Base-by-base conservation (phyloP, 2,113 vertebrate genomes). In the Gambusia holbrooki region DNA sequence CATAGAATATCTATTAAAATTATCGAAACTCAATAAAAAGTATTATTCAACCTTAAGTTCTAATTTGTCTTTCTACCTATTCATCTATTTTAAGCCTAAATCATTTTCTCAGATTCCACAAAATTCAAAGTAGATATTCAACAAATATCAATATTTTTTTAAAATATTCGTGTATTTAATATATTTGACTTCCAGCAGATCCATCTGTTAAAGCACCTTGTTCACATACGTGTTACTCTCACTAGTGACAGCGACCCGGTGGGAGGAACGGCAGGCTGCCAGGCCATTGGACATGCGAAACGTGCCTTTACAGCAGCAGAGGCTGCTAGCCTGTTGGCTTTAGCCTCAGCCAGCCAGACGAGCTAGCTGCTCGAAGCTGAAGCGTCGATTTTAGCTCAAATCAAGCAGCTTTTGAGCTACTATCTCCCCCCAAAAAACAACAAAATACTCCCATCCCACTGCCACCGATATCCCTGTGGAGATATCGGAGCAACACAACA, bases 261-360 rank as follows among this genome's bases (percentile, higher is more conserved):
- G 89, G 92, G 92, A 91, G 92, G 92, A 85, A 9, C 87, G 82
- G 84, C 83, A 89, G 71, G 85, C 40, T 42, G 82, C 0, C 68
- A 82, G 84, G 87, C 90, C 88, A 92, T 93, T 92, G 90, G 92
- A 79, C 81, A 48, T 71, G 70, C 30, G 85, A 54, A 91, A 87
- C 90, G 90, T 90, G 91, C 86, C 85, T 85, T 8, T 67, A 27
- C 69, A 73, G 77, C 80, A 78, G 74, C 77, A 77, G 62, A 2
- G 54, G 64, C 45, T 73, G 74, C 71, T 87, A 84, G 88, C 89
- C 28, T 62, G 62, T 0, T 19, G 63, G 9, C 1, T n/a, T 82
- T 81, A 77, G 80, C 70, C 4, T 37, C 17, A 8, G 8, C 11
- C 32, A 1, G 15, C 4, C 3, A 29, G 5, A n/a, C 42, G 40